These are phyloP conservation scores for Drosophila ustulata DNA, from an alignment of 2,888 invertebrate genomes.

Conservation along the genomic window DNA sequence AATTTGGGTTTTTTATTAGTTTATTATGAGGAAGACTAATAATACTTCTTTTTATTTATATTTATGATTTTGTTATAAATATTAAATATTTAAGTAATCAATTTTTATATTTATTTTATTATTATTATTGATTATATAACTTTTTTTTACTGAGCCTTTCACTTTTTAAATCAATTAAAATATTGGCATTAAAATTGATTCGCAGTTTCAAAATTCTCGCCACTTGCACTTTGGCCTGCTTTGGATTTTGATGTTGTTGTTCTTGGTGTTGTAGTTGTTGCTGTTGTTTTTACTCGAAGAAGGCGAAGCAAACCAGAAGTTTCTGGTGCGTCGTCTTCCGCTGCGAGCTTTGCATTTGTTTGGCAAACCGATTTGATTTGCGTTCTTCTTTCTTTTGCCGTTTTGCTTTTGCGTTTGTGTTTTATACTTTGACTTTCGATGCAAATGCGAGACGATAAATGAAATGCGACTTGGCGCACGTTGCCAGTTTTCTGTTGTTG, in stretches of 20 bases:
- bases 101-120: no score
- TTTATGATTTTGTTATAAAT: no score
- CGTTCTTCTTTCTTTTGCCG: slow-evolving; percentile 1
- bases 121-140: no score
- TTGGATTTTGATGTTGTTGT: not conserved
- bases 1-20: no score
- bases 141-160: no score
- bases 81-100: no score
- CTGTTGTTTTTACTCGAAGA: not conserved
- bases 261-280: no score
- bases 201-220: no score
- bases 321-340: not conserved
- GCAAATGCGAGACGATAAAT: slow-evolving; percentile 18
- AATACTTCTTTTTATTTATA: no score
- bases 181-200: not conserved
- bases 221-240: not conserved
- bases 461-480: slow-evolving; percentile 36
- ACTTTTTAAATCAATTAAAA: not conserved
- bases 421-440: slow-evolving; percentile 6
- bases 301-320: slow-evolving; percentile 2
- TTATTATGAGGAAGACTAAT: no score
- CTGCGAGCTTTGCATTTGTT: slow-evolving; percentile 9
- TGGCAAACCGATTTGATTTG: slow-evolving; percentile 17
- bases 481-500: slow-evolving; percentile 23
- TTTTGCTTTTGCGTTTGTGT: slow-evolving; percentile 2